Base-by-base conservation (phyloP, 1,140 invertebrate genomes). In the Penaeus japonicus region DNA sequence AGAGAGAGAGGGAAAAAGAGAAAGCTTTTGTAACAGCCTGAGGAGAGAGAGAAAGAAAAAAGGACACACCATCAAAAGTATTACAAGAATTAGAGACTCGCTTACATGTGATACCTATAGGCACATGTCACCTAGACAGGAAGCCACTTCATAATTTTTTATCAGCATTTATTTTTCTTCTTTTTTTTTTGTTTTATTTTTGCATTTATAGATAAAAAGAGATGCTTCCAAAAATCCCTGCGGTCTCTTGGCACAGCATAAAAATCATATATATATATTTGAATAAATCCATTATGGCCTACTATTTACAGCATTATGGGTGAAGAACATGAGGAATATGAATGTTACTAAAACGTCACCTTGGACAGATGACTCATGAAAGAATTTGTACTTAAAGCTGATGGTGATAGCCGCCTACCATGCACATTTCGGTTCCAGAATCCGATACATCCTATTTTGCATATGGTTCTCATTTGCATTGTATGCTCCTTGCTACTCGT, bases 311-410 rank as follows among this genome's bases (percentile, higher is more conserved):
- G 77, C 77, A 24, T n/a, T 78, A 79, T 79, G 77, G 54, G 39
- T 47, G 32, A 79, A 79, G 20, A 79, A 24, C 54, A 75, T 79
- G 39, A 53, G 54, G 39, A n/a, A 79, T 79, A 79, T 79, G 39
- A 79, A 79, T 27, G 54, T 79, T 35, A 39, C n/a, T 47, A 12
- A 32, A 79, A 39, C 4, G 54, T 10, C 77, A 79, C 54, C 39
- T 79, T 15, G 24, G 32, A 53, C 77, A 79, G 77, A 79, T 79
- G 77, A 53, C 77, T 53, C n/a, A 53, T 79, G 39, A 79, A 27
- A 47, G 77, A 79, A 79, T 79, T 79, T 79, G 77, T 79, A 79
- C 77, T 79, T 79, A 53, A 54, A 79, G 54, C 18, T 79, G 77
- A 79, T 79, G 77, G 39, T 79, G 54, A 39, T 79, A 79, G 39